A percentile compares a stretch with the other conserved stretches of the same genome.
These are phyloP conservation scores for Amphipyra berbera DNA, from an alignment of 2,888 invertebrate genomes.

Conservation along the genomic window DNA sequence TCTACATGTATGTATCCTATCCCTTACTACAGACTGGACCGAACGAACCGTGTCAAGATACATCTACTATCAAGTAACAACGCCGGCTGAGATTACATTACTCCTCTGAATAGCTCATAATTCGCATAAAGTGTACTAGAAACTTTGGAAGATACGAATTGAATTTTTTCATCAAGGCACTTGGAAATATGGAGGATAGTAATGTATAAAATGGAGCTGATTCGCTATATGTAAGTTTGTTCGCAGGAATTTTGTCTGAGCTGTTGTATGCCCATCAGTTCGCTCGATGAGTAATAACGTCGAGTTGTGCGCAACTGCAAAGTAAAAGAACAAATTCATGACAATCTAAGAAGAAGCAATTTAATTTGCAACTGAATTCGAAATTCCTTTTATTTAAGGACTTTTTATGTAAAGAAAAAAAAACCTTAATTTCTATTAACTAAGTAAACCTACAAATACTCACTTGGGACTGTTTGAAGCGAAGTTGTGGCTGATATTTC, in stretches of 20 bases:
- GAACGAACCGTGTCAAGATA: constrained; percentile 20
- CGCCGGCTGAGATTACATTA: constrained; percentile 33
- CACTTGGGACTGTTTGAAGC: constrained; percentile 96
- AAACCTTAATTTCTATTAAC: constrained; percentile 66
- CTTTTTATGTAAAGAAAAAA: constrained; percentile 30
- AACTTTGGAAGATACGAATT: constrained; percentile 67
- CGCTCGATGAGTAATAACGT: constrained; percentile 95
- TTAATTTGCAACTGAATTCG: constrained; percentile 53
- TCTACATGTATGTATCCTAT: constrained; percentile 51
- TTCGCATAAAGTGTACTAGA: constrained; percentile 50
- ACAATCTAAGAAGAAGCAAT: constrained; percentile 63
- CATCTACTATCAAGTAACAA: constrained; percentile 31
- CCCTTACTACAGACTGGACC: constrained; percentile 20
- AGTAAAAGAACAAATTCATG: constrained; percentile 81
- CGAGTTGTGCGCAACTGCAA: constrained; percentile 93
- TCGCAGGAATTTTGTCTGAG: constrained; percentile 95
- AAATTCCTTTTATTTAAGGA: constrained; percentile 48
- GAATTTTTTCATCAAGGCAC: constrained; percentile 77
- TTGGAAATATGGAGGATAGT: constrained; percentile 73
- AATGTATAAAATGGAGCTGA: constrained; percentile 60
- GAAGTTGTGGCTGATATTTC: constrained; percentile 95
- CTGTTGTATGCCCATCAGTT: constrained; percentile 92
- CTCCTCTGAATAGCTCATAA: constrained; percentile 49
- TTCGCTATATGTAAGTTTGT: constrained; percentile 95
- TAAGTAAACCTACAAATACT: constrained; percentile 33